Evolutionary conservation across 2,888 invertebrate species (phyloP).

Genomic region (Tetanocera ferruginea): DNA sequence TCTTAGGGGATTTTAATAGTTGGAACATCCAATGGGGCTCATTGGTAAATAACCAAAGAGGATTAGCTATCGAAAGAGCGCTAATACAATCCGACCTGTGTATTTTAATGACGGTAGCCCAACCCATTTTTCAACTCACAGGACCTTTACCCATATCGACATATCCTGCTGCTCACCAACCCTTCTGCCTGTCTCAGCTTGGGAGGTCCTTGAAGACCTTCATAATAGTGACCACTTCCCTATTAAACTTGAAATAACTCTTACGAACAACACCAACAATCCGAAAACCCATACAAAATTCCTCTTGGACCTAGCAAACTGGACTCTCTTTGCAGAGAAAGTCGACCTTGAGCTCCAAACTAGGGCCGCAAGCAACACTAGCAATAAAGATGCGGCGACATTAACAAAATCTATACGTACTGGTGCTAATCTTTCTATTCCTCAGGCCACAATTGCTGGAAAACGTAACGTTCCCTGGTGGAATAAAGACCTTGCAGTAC

Average conservation of each 20-base stretch:
- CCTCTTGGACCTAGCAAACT: slow-evolving; percentile 6
- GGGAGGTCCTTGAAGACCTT: slow-evolving; percentile 36
- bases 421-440: slow-evolving; percentile 11
- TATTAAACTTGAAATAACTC: slow-evolving; percentile 21
- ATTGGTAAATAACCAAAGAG: slow-evolving; percentile 4
- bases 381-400: slow-evolving; percentile 13
- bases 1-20: slow-evolving; percentile 25
- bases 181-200: slow-evolving; percentile 17
- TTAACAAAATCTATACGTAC: neutral
- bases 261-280: neutral
- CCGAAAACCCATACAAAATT: slow-evolving; percentile 12
- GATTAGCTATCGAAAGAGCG: slow-evolving; percentile 27
- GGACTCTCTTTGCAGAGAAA: neutral
- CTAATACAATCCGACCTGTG: slow-evolving; percentile 26
- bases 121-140: slow-evolving; percentile 41
- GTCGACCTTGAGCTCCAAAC: neutral
- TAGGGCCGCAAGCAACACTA: neutral
- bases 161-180: slow-evolving; percentile 36
- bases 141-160: slow-evolving; percentile 37
- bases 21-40: slow-evolving; percentile 36
- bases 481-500: neutral
- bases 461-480: slow-evolving; percentile 10
- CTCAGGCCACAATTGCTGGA: neutral
- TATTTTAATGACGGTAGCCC: slow-evolving; percentile 38
- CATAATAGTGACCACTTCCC: slow-evolving; percentile 39